phyloP scores from a whole-genome alignment of 2,113 vertebrate genomes.

The Myrmophylax atrothorax region DNA sequence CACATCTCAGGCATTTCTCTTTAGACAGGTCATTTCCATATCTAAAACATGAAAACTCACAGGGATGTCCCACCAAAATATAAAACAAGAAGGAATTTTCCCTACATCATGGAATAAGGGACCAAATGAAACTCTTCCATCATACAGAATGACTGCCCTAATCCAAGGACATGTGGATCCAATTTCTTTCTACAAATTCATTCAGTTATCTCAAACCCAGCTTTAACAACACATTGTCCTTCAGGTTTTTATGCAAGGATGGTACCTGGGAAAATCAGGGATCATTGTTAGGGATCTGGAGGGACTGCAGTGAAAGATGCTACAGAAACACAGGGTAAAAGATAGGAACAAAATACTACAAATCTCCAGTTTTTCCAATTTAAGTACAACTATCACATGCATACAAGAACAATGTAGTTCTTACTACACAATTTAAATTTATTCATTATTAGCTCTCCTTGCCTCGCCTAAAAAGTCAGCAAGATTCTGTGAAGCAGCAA shows the following conservation, averaged over 20 bases:
- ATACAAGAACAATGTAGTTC: not conserved
- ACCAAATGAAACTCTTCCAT: not conserved
- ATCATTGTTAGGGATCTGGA: not conserved
- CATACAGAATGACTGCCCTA: not conserved
- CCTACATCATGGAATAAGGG: not conserved
- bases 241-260: not conserved
- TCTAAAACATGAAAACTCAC: not conserved
- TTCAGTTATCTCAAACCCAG: not conserved
- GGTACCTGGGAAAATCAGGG: not conserved
- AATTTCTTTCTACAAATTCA: not conserved
- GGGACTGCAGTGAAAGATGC: not conserved
- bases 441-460: not conserved
- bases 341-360: not conserved
- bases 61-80: not conserved
- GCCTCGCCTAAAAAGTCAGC: not conserved
- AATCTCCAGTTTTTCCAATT: not conserved
- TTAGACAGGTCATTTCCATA: not conserved
- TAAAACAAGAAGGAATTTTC: not conserved
- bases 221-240: not conserved
- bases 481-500: conserved; percentile 7
- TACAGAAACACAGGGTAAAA: not conserved
- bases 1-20: not conserved
- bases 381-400: not conserved
- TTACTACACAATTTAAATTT: not conserved
- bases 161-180: not conserved